Evolutionary conservation across 1,140 invertebrate genomes (phyloP), one percentile per base, ranked within the genome.

Genomic region (Bombus fervidus): DNA sequence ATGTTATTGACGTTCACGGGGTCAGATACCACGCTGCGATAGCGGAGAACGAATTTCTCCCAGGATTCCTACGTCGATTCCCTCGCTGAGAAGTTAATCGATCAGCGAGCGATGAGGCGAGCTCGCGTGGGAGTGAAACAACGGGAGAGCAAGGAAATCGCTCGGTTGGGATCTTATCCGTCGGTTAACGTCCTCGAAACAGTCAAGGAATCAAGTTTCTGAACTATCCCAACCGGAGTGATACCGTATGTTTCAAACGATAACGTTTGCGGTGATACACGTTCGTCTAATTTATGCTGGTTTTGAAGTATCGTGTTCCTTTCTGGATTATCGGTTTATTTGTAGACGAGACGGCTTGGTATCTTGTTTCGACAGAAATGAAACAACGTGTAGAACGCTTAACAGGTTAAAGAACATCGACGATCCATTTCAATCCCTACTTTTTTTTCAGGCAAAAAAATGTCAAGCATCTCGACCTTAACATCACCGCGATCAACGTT

Each of bases 1-100:
- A 71, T 75, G 79, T 82, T 89, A 86, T 83, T 69, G 69, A 69
- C 75, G 74, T 68, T 57, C 76, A 62, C 76, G 41, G 31, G 53
- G 76, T 15, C 39, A 84, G 76, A 85, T 84, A 72, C 15, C 76
- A 39, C 0, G 53, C 2, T 15, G 8, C 75, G 82, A 84, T 84
- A 84, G 37, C 18, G 31, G 18, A 13, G 28, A 80, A 64, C 66
- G 34, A 68, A 68, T 68, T 80, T 59, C 71, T 66, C 62, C 39
- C 25, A 72, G 83, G 53, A 78, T 72, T 31, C 47, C 75, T 9
- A 43, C 39, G 37, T 1, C 22, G 43, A 25, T 9, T 41, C 12
- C n/a, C 43, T 53, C 73, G 25, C 43, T n/a, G 72, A 69, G 74
- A 31, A 59, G 43, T 71, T 78, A 78, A 83, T 83, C 82, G 75